Evolutionary conservation across 30 jellyfish, hydroid and myxozoan species (phyloP), one percentile per base, ranked within the genome.

Genomic region (Aurelia aurita): DNA sequence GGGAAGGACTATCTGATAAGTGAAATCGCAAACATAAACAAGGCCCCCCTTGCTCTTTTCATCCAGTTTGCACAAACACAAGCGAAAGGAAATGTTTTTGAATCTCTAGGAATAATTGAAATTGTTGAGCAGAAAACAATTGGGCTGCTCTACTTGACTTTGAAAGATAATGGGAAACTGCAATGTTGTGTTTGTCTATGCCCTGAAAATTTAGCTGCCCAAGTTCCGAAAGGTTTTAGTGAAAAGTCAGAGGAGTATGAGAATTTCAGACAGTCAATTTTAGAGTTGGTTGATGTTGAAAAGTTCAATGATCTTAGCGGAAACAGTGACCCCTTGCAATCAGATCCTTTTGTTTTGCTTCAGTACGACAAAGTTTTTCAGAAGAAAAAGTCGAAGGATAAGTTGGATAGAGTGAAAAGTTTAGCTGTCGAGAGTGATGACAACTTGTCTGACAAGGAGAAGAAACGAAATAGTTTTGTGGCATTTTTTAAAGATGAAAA

Each of bases 11-110:
- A 86, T 75, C 58, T 80, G 5, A 45, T 80, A 14, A 80, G 82
- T 47, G 90, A 80, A 69, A 80, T 80, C 64, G 90, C 90, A 46
- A 80, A 65, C 55, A 65, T 80, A 32, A 46, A 65, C 82, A 80
- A 80, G 64, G 83, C 90, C 12, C 90, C 90, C 9, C 82, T 80
- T 10, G 90, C 90, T 45, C 82, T 80, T 26, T 80, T 64, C 32
- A 35, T 80, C 1, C 65, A 64, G 20, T 80, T 80, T 80, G 39
- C 27, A 26, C 90, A 21, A 21, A 49, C 51, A 23, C 28, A 53
- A 31, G 61, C 65, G 2, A 53, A 72, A 8, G 71, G 53, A 78
- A 78, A 23, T 22, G 59, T 78, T 20, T 80, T 61, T 49, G 57
- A 57, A 11, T 80, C 90, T 5, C 82, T 80, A n/a, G 90, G 90